Percentiles rank a stretch among this genome's conserved stretches.
Evolutionary conservation across 2,888 invertebrate genomes (phyloP).

Genomic region (Helobdella robusta): DNA sequence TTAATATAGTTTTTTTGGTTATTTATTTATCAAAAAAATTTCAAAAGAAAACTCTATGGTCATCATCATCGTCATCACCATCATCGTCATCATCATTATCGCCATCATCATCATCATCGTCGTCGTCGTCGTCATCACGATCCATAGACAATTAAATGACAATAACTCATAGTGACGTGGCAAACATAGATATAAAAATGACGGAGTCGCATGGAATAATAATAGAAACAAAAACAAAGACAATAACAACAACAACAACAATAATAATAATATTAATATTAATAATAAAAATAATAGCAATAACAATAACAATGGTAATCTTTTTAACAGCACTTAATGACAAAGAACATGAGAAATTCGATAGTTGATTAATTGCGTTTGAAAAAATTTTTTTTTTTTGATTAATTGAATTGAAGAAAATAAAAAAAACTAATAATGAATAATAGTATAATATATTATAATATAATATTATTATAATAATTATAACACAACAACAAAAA

Average conservation of each 20-base stretch:
- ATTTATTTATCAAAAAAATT: no score
- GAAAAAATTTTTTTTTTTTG: background rate
- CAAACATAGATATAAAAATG: no score
- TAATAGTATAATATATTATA: background rate
- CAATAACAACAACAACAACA: background rate
- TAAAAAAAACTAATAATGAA: background rate
- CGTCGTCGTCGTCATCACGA: conserved; percentile 26
- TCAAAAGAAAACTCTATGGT: no score
- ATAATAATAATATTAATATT: background rate
- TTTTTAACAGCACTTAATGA: background rate
- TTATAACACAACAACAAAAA: background rate
- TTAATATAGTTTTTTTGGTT: no score
- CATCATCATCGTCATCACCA: conserved; percentile 22
- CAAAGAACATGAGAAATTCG: background rate
- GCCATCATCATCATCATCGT: conserved; percentile 27
- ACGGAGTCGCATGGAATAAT: background rate
- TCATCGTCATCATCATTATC: conserved; percentile 29
- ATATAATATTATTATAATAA: background rate
- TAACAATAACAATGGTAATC: background rate
- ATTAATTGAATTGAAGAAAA: background rate
- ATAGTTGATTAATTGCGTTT: no score
- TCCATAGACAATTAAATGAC: no score
- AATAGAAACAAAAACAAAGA: background rate
- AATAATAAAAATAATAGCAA: background rate
- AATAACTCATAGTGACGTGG: no score